A percentile compares a stretch with the other conserved stretches of the same genome.
These are phyloP conservation scores for Alexandromys fortis DNA, from an alignment of 2,113 vertebrate species.

Conservation along the genomic window DNA sequence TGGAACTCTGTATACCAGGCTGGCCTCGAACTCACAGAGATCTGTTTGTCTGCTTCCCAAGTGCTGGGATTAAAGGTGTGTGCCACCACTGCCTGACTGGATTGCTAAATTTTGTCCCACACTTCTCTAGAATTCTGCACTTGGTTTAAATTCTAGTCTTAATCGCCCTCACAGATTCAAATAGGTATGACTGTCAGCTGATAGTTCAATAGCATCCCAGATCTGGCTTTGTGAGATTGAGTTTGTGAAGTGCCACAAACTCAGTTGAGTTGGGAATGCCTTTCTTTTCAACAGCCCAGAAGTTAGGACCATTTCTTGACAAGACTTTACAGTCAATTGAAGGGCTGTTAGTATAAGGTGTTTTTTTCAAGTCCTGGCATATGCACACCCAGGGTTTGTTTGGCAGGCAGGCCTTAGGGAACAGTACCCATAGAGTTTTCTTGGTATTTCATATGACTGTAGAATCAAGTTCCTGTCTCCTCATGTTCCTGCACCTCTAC, in stretches of 20 bases:
- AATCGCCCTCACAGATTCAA: not conserved
- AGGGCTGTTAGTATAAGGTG: constrained; percentile 66
- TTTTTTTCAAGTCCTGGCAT: constrained; percentile 21
- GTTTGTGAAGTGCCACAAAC: not conserved
- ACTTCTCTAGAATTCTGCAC: not conserved
- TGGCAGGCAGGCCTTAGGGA: not conserved
- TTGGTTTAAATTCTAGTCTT: not conserved
- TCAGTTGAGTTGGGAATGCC: constrained; percentile 25
- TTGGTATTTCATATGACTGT: constrained; percentile 25
- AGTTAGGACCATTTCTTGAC: constrained; percentile 68
- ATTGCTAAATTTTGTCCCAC: not conserved
- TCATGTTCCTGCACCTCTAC: not conserved
- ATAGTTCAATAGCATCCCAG: not conserved
- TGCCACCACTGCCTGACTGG: not conserved
- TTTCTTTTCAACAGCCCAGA: not conserved
- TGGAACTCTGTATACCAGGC: too few relatives aligned
- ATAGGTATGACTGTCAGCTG: not conserved
- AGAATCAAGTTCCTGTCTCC: not conserved
- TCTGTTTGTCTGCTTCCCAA: too few relatives aligned
- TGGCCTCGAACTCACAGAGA: too few relatives aligned
- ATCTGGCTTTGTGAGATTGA: not conserved
- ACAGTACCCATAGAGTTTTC: not conserved
- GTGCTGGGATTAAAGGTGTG: too few relatives aligned
- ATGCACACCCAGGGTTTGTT: constrained; percentile 30
- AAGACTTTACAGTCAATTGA: constrained; percentile 75